Percentiles rank a stretch among this genome's conserved stretches.
These are phyloP conservation scores for Drosophila kohkoa DNA, from an alignment of 1,140 invertebrate genomes.

Conservation along the genomic window DNA sequence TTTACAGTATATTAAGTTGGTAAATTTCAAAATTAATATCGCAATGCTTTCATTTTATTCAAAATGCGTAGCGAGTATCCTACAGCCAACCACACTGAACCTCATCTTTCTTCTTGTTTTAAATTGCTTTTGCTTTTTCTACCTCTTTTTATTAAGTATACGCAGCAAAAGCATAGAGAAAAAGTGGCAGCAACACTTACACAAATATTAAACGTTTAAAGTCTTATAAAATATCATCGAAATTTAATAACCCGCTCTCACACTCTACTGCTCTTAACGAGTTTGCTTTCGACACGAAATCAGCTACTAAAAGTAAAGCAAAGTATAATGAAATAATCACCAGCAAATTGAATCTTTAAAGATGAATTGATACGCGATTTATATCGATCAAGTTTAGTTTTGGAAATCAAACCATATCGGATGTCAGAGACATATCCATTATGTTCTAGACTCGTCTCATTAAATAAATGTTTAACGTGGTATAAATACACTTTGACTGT, in stretches of 20 bases:
- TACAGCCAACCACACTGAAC: too few relatives aligned
- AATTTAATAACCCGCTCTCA: conserved; percentile 1
- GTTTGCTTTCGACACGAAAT: conserved; percentile 13
- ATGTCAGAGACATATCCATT: not conserved
- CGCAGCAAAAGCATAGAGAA: not conserved
- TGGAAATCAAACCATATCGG: not conserved
- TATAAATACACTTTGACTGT: not conserved
- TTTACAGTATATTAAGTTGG: too few relatives aligned
- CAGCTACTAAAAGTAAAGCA: too few relatives aligned
- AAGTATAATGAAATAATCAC: not conserved
- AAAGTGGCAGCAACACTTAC: conserved; percentile 10
- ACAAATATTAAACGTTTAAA: too few relatives aligned
- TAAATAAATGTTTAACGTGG: not conserved
- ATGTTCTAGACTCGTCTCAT: not conserved
- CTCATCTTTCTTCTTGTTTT: not conserved
- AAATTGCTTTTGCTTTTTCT: too few relatives aligned
- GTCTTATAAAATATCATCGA: conserved; percentile 10
- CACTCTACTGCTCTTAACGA: not conserved
- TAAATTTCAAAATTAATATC: too few relatives aligned
- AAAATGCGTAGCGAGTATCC: too few relatives aligned
- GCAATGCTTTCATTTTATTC: too few relatives aligned
- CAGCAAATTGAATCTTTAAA: not conserved
- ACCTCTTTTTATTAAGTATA: not conserved
- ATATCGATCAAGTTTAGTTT: not conserved
- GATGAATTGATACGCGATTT: not conserved